phyloP scores from a whole-genome alignment of 1,140 invertebrate genomes.

The Camponotus pennsylvanicus region DNA sequence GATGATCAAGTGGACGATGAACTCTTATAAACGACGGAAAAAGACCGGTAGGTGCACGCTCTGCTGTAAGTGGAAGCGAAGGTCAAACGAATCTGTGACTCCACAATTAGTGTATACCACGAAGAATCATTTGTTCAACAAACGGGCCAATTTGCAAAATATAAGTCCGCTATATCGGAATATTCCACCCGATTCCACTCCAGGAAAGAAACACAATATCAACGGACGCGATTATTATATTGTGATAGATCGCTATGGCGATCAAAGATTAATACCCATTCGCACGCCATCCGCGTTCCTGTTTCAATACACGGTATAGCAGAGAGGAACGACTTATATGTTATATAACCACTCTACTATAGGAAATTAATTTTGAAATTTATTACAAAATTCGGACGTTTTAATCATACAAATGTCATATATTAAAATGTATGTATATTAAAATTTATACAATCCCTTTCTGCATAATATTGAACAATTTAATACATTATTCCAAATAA shows the following conservation, averaged over 20 bases:
- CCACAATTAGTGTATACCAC: conserved; percentile 12
- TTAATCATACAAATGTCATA: background rate
- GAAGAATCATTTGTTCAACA: background rate
- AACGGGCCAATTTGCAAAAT: conserved; percentile 19
- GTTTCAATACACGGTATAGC: conserved; percentile 87
- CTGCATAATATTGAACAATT: too few species aligned
- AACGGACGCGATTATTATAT: conserved; percentile 92
- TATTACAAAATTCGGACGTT: background rate
- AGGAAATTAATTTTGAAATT: background rate
- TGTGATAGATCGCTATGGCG: conserved; percentile 87
- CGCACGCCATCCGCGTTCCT: conserved; percentile 91
- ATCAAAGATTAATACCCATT: conserved; percentile 89
- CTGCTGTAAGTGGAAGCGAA: conserved; percentile 33
- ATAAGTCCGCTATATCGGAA: conserved; percentile 64
- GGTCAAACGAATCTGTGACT: background rate
- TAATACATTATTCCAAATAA: too few species aligned
- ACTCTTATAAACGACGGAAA: conserved; percentile 11
- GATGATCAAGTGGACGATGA: conserved; percentile 11
- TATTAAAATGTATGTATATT: background rate
- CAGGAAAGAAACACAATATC: conserved; percentile 86
- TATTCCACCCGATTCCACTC: background rate
- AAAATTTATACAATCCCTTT: background rate
- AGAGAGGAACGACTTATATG: background rate
- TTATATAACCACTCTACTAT: background rate
- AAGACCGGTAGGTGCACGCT: background rate